A percentile compares a stretch with the other conserved stretches of the same genome.
Conservation (phyloP, 2,113 vertebrate species). For the Rafetus swinhoei region DNA sequence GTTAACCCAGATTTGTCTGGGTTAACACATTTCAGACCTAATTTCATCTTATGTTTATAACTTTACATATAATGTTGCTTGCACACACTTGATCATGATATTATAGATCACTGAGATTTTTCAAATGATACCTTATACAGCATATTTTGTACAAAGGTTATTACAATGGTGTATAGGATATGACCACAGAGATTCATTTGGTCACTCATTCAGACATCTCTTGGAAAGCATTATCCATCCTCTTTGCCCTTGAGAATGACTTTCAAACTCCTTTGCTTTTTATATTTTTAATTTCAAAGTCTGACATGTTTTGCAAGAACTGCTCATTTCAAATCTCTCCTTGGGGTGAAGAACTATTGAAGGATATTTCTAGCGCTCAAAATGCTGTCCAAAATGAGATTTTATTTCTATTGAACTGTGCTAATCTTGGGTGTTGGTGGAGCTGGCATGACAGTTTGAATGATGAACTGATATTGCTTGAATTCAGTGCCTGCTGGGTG, state of each 20-base stretch:
- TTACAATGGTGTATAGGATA: too few relatives aligned
- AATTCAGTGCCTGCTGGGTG: background rate
- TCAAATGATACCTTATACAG: too few relatives aligned
- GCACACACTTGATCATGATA: too few relatives aligned
- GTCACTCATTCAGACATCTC: background rate
- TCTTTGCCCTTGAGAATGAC: background rate
- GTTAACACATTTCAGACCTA: too few relatives aligned
- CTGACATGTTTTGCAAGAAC: background rate
- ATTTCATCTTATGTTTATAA: too few relatives aligned
- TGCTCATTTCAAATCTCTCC: background rate
- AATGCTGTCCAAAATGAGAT: background rate
- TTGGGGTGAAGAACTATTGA: background rate
- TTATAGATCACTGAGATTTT: too few relatives aligned
- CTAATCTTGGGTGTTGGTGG: background rate
- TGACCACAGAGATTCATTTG: too few relatives aligned
- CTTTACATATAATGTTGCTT: too few relatives aligned
- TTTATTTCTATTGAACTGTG: background rate
- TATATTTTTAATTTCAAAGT: background rate
- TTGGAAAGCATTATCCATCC: background rate
- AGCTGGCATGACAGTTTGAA: background rate
- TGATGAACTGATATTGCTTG: conserved; percentile 13
- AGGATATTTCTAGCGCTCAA: conserved; percentile 25
- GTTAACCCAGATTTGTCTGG: too few relatives aligned
- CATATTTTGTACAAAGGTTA: too few relatives aligned
- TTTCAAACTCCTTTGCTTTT: background rate